Evolutionary conservation across 2,113 vertebrate species (phyloP).

Genomic region (Origma solitaria): DNA sequence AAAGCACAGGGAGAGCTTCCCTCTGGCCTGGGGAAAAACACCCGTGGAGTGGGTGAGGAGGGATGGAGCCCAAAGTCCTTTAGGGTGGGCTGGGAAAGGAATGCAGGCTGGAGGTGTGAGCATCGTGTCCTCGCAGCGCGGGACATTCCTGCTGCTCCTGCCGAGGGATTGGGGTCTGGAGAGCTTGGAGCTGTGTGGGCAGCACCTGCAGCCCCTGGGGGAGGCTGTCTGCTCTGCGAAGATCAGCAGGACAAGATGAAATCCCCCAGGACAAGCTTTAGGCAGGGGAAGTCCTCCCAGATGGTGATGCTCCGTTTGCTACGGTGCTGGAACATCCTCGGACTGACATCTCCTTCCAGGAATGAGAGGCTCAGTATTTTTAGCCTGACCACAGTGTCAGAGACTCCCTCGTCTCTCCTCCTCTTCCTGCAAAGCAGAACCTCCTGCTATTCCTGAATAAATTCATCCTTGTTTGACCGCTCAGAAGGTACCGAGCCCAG

Average conservation of each 20-base stretch:
- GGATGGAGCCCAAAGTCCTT: not conserved
- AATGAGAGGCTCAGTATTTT: not conserved
- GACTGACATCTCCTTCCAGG: not conserved
- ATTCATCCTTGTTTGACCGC: accelerated
- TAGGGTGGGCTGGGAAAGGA: not conserved
- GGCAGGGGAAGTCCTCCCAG: not conserved
- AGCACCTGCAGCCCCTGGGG: not conserved
- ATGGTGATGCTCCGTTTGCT: accelerated
- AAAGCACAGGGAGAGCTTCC: not conserved
- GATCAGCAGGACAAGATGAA: not conserved
- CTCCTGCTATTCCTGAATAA: not conserved
- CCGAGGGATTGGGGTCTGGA: not conserved
- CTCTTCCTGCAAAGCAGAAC: not conserved
- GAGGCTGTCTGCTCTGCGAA: not conserved
- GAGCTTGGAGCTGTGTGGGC: not conserved
- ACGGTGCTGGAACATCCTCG: accelerated
- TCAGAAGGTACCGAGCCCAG: not conserved
- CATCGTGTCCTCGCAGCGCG: accelerated
- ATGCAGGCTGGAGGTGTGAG: not conserved
- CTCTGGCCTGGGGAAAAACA: not conserved
- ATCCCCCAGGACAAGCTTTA: accelerated
- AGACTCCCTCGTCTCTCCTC: not conserved
- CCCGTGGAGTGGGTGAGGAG: not conserved
- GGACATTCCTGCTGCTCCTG: not conserved
- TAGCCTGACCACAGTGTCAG: not conserved